Evolutionary conservation across 2,888 invertebrate species (phyloP), one percentile per base, ranked within the genome.

Genomic region (Brachyopa scutellaris): DNA sequence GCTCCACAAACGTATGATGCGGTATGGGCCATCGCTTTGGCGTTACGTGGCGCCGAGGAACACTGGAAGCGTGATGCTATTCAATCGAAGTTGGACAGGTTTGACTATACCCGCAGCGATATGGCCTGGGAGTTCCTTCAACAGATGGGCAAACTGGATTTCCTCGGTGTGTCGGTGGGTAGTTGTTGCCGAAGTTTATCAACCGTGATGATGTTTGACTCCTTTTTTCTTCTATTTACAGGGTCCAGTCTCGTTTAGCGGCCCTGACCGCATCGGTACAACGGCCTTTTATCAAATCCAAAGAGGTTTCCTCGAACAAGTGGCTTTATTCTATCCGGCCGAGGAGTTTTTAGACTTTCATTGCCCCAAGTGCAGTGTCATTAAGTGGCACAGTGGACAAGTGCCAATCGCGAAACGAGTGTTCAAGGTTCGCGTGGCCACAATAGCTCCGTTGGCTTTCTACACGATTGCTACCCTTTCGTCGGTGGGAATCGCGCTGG

Each of bases 211-310:
- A 7, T 19, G 6, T 29, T 59, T 55, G 7, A 13, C 3, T 15
- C 21, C 2, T 33, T 15, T 42, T 36, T 19, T 36, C 51, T 36
- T 29, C 23, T 45, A 84, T 85, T 91, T 92, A 42, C 91, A 97
- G 97, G 97, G 97, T 21, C 97, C 97, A 1, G 94, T 97, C 0
- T 95, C 95, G 1, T 97, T 97, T 89, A 94, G 95, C 85, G 97
- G 97, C 2, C 95, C 97, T 0, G 97, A 97, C 90, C 93, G 97
- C 62, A 93, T 97, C 80, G 97, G 97, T 36, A 95, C 96, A 85
- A 95, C 97, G 0, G 95, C 95, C 6, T 95, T 97, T 87, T 94
- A 95, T 90, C 97, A 97, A 92, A 94, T 97, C 87, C 97, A 97
- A 93, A 94, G 93, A 78, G 95, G 95, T n/a, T 91, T 92, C 74